phyloP scores from a whole-genome alignment of 2,797 vertebrate genomes.

The Manis javanica region DNA sequence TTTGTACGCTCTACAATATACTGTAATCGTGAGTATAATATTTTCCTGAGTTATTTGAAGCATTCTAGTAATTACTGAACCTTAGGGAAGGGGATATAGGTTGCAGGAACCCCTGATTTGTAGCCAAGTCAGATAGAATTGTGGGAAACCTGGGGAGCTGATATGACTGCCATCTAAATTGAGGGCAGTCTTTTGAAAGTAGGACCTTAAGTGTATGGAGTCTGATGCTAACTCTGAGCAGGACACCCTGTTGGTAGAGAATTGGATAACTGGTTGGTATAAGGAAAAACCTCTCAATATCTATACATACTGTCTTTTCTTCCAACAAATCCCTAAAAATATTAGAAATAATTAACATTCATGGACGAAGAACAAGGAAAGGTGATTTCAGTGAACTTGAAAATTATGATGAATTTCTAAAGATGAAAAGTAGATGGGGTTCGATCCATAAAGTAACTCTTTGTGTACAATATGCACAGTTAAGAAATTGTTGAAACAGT shows the following conservation, averaged over 20 bases:
- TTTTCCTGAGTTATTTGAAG: neutral
- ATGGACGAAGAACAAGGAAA: neutral
- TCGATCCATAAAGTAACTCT: neutral
- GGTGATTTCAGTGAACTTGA: neutral
- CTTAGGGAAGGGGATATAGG: rapidly evolving
- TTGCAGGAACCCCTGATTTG: neutral
- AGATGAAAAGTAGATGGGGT: neutral
- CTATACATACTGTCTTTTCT: neutral
- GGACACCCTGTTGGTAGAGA: neutral
- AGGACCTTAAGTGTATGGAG: neutral
- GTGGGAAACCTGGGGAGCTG: neutral
- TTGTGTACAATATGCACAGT: neutral
- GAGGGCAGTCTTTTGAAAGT: neutral
- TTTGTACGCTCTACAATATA: neutral
- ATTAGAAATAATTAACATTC: neutral
- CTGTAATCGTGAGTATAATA: neutral
- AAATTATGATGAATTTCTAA: neutral
- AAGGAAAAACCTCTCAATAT: neutral
- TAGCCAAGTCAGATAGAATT: neutral
- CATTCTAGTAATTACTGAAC: neutral
- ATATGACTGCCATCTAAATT: neutral
- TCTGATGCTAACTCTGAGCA: neutral
- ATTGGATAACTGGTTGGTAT: neutral
- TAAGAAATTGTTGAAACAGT: neutral
- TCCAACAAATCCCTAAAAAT: neutral